These are phyloP conservation scores for Leptopilina clavipes DNA, from an alignment of 1,140 invertebrate genomes.

Conservation along the genomic window DNA sequence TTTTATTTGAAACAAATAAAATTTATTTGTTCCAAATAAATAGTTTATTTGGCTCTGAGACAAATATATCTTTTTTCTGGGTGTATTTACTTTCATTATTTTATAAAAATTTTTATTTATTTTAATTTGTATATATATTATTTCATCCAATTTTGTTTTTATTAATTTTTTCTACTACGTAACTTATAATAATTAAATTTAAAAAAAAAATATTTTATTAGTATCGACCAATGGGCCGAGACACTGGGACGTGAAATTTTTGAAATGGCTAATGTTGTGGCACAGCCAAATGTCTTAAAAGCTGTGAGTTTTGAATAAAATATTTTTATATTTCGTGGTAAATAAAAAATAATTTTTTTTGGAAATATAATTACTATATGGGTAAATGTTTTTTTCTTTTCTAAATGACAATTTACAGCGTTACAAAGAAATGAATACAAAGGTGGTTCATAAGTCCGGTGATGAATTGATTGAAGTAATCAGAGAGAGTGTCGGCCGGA, in stretches of 20 bases:
- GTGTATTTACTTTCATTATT: too few species aligned
- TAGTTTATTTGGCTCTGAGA: too few species aligned
- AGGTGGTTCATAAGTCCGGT: constrained; percentile 84
- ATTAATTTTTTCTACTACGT: too few species aligned
- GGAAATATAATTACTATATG: too few species aligned
- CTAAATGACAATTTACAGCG: constrained; percentile 72
- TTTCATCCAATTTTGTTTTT: too few species aligned
- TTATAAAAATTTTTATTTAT: too few species aligned
- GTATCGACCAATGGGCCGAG: constrained; percentile 78
- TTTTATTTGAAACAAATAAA: too few species aligned
- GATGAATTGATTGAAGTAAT: constrained; percentile 83
- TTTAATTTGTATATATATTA: too few species aligned
- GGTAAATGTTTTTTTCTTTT: not conserved
- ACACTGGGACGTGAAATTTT: constrained; percentile 78
- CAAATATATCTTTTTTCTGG: too few species aligned
- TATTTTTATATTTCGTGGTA: too few species aligned
- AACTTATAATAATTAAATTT: not conserved
- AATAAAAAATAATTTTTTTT: too few species aligned
- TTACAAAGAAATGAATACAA: constrained; percentile 84
- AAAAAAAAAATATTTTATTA: constrained; percentile 51
- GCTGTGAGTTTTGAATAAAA: constrained; percentile 67
- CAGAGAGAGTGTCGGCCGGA: constrained; percentile 82
- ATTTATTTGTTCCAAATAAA: too few species aligned
- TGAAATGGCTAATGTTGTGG: constrained; percentile 77
- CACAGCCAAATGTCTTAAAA: constrained; percentile 78